These are phyloP conservation scores for Cyprinella venusta DNA, from an alignment of 2,797 vertebrate genomes.

Conservation along the genomic window DNA sequence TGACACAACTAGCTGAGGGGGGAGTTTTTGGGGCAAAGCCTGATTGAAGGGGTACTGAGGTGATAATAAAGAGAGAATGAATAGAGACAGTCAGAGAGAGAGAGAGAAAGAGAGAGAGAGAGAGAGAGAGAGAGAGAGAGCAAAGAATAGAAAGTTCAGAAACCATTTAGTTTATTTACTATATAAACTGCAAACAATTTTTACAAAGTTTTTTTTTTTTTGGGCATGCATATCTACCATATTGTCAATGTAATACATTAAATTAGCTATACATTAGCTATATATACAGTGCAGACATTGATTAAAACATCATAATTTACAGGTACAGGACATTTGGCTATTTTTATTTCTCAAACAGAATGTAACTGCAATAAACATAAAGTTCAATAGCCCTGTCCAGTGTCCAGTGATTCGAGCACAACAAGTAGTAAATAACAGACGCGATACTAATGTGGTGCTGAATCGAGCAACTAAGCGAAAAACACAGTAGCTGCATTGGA, in stretches of 20 bases:
- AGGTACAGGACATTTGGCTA: not conserved
- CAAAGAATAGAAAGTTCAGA: not conserved
- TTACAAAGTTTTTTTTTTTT: not conserved
- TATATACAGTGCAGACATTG: not conserved
- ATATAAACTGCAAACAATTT: not conserved
- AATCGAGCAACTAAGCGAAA: no score
- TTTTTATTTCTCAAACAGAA: not conserved
- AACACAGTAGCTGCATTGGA: no score
- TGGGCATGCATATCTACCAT: not conserved
- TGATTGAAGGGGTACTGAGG: constrained; percentile 43
- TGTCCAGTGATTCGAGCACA: no score
- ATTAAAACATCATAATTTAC: not conserved
- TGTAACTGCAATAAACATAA: not conserved
- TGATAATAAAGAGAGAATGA: constrained; percentile 34
- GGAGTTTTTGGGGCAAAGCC: constrained; percentile 28
- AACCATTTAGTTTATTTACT: not conserved
- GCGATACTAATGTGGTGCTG: no score
- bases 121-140: constrained; percentile 12
- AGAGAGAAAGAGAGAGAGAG: not conserved
- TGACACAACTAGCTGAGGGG: constrained; percentile 39
- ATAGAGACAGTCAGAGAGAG: constrained; percentile 12
- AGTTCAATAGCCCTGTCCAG: no score
- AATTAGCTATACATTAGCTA: not conserved
- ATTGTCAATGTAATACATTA: not conserved
- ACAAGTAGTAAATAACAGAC: no score